Base-by-base conservation (phyloP, 1,140 invertebrate species). In the Vanessa tameamea region DNA sequence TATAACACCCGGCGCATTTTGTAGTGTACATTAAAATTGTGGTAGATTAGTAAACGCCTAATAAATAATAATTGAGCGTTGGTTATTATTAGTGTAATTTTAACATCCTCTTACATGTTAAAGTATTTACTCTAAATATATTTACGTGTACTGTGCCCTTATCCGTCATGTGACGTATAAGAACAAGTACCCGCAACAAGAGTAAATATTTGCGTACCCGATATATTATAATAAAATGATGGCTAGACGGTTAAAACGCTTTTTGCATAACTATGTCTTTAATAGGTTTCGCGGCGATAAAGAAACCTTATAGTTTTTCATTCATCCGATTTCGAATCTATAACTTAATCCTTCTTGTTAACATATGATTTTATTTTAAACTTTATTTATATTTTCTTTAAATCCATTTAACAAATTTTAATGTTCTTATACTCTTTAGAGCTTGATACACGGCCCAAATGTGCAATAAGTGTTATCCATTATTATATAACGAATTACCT, bases 251-350 rank as follows among this genome's bases (percentile, higher is more conserved):
- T 20, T 47, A 20, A 20, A 20, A 68, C 31, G 65, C 65, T 55
- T 55, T 43, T 68, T 57, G 65, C 65, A 68, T 68, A 55, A 37
- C 43, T 68, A 68, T 37, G 48, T 43, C 15, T 68, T 68, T 55
- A 43, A 68, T 23, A 68, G 65, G 50, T 68, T 53, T 68, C 65
- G 51, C 53, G 31, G 20, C 11, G 65, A 53, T 68, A 55, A 68
- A 43, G 65, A 53, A 68, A 6, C 65, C 65, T 55, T 68, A 43
- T 55, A 68, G 6, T 16, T 68, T 55, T 66, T 31, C 50, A 31
- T 48, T 66, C 15, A 51, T 23, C 37, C 37, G 37, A 43, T 43
- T 8, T 43, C 37, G 8, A 43, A 11, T 43, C 37, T 43, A 43
- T 43, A 43, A 31, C 26, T 31, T 6, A 31, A 31, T 31, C 26